Evolutionary conservation across 2,888 invertebrate genomes (phyloP).

Genomic region (Orthosia gracilis): DNA sequence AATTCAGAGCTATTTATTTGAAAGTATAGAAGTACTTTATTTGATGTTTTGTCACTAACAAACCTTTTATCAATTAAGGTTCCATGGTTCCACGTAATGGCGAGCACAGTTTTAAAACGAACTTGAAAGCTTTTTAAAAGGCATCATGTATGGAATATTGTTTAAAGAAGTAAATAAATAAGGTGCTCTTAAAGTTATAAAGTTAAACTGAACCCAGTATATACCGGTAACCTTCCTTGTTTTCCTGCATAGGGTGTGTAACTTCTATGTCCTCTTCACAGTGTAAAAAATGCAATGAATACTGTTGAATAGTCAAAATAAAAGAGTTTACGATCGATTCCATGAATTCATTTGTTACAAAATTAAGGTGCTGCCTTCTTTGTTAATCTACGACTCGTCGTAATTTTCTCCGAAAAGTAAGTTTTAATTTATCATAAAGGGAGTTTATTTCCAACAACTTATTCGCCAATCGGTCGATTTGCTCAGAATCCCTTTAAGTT

Average conservation of each 20-base stretch:
- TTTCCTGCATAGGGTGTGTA: too few species aligned
- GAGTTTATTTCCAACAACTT: conserved; percentile 32
- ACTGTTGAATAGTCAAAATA: too few species aligned
- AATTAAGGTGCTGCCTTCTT: not conserved
- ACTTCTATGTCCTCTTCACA: too few species aligned
- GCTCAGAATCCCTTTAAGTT: conserved; percentile 55
- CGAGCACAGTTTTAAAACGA: conserved; percentile 7
- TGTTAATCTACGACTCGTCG: too few species aligned
- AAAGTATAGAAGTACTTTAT: too few species aligned
- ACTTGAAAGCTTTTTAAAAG: conserved; percentile 32
- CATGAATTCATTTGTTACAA: too few species aligned
- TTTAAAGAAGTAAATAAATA: not conserved
- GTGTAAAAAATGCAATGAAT: too few species aligned
- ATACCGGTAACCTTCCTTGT: not conserved
- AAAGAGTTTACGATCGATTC: too few species aligned
- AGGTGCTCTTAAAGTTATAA: not conserved
- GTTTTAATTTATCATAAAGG: not conserved
- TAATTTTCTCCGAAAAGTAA: not conserved
- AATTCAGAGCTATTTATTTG: too few species aligned
- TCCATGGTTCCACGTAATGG: not conserved
- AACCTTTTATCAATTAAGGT: conserved; percentile 12
- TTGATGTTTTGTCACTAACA: conserved; percentile 4
- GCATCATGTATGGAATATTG: not conserved
- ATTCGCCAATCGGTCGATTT: conserved; percentile 35
- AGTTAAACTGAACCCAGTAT: not conserved